Conservation (phyloP, 2,888 invertebrate species). For the Rhagonycha fulva region DNA sequence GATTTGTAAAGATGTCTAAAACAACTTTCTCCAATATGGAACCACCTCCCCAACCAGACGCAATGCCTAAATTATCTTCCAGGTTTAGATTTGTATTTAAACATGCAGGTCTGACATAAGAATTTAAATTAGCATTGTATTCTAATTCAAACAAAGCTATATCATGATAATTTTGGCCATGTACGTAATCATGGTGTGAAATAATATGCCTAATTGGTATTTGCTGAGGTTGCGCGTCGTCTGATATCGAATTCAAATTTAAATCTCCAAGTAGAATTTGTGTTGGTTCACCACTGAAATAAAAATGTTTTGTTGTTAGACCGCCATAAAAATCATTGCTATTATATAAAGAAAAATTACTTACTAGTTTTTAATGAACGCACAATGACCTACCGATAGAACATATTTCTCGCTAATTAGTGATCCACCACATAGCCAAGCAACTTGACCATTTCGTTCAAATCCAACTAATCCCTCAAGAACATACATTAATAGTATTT, state of each 20-base stretch:
- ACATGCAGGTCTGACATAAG: slow-evolving; percentile 57
- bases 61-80: slow-evolving; percentile 46
- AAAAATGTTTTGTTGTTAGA: no score
- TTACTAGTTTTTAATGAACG: slow-evolving; percentile 35
- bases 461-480: slow-evolving; percentile 38
- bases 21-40: slow-evolving; percentile 58
- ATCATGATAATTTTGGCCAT: slow-evolving; percentile 55
- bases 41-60: slow-evolving; percentile 58
- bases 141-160: slow-evolving; percentile 57
- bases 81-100: slow-evolving; percentile 37
- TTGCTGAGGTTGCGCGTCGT: slow-evolving; percentile 49
- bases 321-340: no score
- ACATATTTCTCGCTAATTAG: slow-evolving; percentile 61
- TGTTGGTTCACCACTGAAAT: slow-evolving; percentile 50
- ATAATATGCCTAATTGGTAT: slow-evolving; percentile 43
- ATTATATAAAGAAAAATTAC: no score
- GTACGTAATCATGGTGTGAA: slow-evolving; percentile 52
- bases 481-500: no score
- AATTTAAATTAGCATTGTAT: slow-evolving; percentile 46
- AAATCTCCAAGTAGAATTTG: slow-evolving; percentile 56
- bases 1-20: slow-evolving; percentile 49
- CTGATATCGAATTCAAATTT: slow-evolving; percentile 46
- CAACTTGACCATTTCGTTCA: slow-evolving; percentile 26
- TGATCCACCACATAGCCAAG: slow-evolving; percentile 62
- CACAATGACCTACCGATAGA: slow-evolving; percentile 66